Conservation (phyloP, 2,113 vertebrate species). For the Micronycteris hirsuta region DNA sequence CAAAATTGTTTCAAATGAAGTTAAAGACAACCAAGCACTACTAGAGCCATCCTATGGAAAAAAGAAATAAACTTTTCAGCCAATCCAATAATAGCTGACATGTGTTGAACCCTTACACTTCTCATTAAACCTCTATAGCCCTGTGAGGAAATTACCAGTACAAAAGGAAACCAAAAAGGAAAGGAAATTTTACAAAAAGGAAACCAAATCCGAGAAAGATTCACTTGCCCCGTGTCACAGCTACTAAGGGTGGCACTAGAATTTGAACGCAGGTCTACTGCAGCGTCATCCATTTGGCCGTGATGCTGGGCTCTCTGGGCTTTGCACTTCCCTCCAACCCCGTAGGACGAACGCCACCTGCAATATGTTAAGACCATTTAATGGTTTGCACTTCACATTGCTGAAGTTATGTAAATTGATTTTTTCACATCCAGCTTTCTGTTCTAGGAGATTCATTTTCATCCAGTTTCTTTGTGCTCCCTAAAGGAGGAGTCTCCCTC, state of each 20-base stretch:
- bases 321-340: neutral
- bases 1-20: too few relatives aligned
- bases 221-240: neutral
- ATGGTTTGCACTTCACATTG: neutral
- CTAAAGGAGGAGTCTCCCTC: neutral
- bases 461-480: neutral
- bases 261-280: neutral
- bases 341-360: neutral
- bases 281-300: neutral
- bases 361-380: neutral
- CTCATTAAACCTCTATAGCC: neutral
- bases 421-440: neutral
- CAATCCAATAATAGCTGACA: neutral
- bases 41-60: too few relatives aligned
- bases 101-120: neutral
- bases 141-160: neutral
- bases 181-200: neutral
- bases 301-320: rapidly evolving
- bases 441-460: neutral
- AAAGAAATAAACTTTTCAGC: too few relatives aligned
- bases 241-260: neutral
- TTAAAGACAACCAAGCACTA: too few relatives aligned
- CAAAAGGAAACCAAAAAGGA: neutral
- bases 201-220: neutral
- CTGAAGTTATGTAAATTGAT: neutral